Evolutionary conservation across 2,888 invertebrate species (phyloP), one percentile per base, ranked within the genome.

Genomic region (Drosophila picticornis): DNA sequence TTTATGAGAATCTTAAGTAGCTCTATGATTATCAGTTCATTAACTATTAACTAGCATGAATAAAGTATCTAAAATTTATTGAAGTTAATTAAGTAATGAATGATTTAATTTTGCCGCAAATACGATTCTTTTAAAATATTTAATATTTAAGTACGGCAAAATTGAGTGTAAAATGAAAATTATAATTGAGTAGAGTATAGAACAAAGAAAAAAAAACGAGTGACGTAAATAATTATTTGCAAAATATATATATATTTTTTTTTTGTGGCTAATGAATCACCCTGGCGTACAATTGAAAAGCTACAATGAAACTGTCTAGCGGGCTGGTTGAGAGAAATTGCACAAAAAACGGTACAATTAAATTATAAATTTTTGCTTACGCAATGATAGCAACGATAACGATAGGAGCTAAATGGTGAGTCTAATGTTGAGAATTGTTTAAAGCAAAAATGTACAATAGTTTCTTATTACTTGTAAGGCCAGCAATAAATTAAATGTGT

Each of bases 391-490:
- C 55, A 71, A 80, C 70, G 61, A 70, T 62, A 78, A 61, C 43
- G 32, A 56, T 59, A 71, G 40, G 29, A 53, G 52, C 36, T 70
- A 70, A 72, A 67, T 78, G 63, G 56, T 84, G 70, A 81, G 66
- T 75, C 65, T 63, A 75, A 67, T 57, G 32, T 80, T 55, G 60
- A 60, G 27, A 63, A 65, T 69, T 53, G 59, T 56, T 77, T 68
- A 64, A 81, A 86, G 87, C 87, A 84, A 81, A 53, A 78, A 72
- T 81, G 27, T 83, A 89, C 81, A 84, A 64, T 70, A 75, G 59
- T 43, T 73, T 57, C 27, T 27, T 29, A 31, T 61, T 16, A 22
- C 61, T 63, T 59, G 29, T 31, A 83, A 69, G 70, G 77, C 83
- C 85, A 80, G 67, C 77, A 85, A 80, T 75, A 73, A 75, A 77